Evolutionary conservation across 2,888 invertebrate species (phyloP).

Genomic region (Drosophila quinaria): DNA sequence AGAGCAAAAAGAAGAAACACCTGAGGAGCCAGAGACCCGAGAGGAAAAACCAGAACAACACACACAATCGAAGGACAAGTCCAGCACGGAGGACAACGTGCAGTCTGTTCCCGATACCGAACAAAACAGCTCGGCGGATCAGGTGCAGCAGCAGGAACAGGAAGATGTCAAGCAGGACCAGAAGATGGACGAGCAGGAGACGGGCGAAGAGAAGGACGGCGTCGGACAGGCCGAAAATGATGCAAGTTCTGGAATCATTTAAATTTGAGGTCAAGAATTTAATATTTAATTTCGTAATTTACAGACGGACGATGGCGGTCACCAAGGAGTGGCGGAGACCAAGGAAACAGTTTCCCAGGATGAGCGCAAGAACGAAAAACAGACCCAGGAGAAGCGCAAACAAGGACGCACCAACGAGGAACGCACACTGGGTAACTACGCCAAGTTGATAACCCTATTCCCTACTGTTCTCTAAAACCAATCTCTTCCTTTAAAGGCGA

Average conservation of each 20-base stretch:
- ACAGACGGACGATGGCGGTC: conserved; percentile 87
- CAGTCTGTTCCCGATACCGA: conserved; percentile 84
- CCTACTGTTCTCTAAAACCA: not conserved
- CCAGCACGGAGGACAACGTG: conserved; percentile 84
- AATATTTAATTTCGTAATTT: not conserved
- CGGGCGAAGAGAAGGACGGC: conserved; percentile 88
- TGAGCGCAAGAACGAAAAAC: conserved; percentile 83
- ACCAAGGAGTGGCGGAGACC: conserved; percentile 87
- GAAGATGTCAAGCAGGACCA: conserved; percentile 85
- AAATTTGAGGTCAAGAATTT: not conserved
- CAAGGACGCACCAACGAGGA: conserved; percentile 92
- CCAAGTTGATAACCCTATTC: not conserved
- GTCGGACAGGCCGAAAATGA: conserved; percentile 92
- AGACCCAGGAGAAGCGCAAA: conserved; percentile 88
- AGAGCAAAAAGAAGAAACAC: conserved; percentile 87
- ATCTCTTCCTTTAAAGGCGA: conserved; percentile 65
- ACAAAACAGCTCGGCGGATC: conserved; percentile 83
- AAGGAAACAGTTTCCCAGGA: conserved; percentile 85
- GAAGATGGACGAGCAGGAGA: conserved; percentile 87
- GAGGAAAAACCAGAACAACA: conserved; percentile 85
- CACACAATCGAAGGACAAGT: conserved; percentile 84
- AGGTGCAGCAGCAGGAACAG: conserved; percentile 84
- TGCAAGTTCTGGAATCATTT: conserved; percentile 45
- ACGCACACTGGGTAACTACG: conserved; percentile 87
- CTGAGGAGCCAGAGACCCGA: conserved; percentile 86